Conservation (phyloP, 1,140 invertebrate species). For the Bombus huntii region DNA sequence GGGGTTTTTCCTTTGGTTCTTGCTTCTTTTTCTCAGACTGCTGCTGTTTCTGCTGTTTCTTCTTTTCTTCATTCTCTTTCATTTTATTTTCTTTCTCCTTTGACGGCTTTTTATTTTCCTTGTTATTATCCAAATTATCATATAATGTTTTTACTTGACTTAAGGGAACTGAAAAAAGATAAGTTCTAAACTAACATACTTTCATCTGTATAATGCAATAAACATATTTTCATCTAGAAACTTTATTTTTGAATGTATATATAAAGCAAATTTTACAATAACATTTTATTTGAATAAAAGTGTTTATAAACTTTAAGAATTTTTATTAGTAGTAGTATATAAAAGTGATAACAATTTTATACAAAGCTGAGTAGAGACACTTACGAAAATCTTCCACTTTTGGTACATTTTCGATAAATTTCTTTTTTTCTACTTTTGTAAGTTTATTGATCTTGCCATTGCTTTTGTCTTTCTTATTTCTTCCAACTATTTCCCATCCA, state of each 20-base stretch:
- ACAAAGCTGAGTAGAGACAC: slow-evolving; percentile 57
- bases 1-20: slow-evolving; percentile 82
- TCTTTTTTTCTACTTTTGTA: slow-evolving; percentile 84
- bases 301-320: background rate
- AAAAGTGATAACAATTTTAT: slow-evolving; percentile 13
- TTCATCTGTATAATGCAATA: background rate
- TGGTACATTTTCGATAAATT: slow-evolving; percentile 83
- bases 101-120: slow-evolving; percentile 78
- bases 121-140: slow-evolving; percentile 43
- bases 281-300: background rate
- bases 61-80: slow-evolving; percentile 81
- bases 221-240: background rate
- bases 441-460: slow-evolving; percentile 83
- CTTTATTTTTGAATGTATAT: background rate
- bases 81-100: slow-evolving; percentile 80
- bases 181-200: slow-evolving; percentile 11
- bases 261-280: background rate
- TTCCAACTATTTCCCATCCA: slow-evolving; percentile 91
- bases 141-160: background rate
- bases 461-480: slow-evolving; percentile 87
- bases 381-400: slow-evolving; percentile 87
- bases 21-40: slow-evolving; percentile 77
- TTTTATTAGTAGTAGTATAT: background rate
- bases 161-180: background rate
- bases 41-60: slow-evolving; percentile 73